Evolutionary conservation across 2,888 invertebrate species (phyloP), one percentile per base, ranked within the genome.

Genomic region (Poecilus cupreus): DNA sequence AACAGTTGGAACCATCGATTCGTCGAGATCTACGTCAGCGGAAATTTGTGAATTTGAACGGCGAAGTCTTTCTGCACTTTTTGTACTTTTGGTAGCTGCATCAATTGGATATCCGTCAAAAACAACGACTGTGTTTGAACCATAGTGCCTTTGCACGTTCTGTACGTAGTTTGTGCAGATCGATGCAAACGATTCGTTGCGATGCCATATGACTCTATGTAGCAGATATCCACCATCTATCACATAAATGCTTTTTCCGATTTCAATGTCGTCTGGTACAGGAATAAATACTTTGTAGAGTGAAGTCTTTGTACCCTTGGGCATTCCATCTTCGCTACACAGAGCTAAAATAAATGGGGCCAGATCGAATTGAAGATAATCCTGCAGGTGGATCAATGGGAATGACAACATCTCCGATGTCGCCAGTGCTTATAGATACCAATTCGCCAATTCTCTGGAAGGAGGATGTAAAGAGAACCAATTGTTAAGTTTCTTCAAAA

Each of bases 181-280:
- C n/a, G n/a, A n/a, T n/a, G n/a, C n/a, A n/a, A n/a, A n/a, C n/a
- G n/a, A n/a, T 43, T 84, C 82, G 79, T 81, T 82, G 76, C 79
- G 81, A 76, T 83, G 76, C 85, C 85, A 85, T 74, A 84, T 75
- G 51, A 85, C 85, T 83, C 83, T 51, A 54, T 85, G 85, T 72
- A 86, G 81, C 70, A 86, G 80, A 78, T 82, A 84, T 82, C 84
- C 85, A 81, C 84, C 85, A 64, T 85, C 85, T 68, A 86, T 82
- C n/a, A n/a, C n/a, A n/a, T n/a, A n/a, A n/a, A n/a, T n/a, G n/a
- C n/a, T n/a, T n/a, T n/a, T n/a, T n/a, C 79, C 77, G 80, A 83
- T 82, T 77, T 83, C 43, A 60, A 76, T 80, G 64, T 82, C 72
- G 54, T 39, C 46, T 54, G 77, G 51, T 57, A 60, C n/a, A 70